Conservation (phyloP, 2,888 invertebrate species). For the Calephelis perditalis region DNA sequence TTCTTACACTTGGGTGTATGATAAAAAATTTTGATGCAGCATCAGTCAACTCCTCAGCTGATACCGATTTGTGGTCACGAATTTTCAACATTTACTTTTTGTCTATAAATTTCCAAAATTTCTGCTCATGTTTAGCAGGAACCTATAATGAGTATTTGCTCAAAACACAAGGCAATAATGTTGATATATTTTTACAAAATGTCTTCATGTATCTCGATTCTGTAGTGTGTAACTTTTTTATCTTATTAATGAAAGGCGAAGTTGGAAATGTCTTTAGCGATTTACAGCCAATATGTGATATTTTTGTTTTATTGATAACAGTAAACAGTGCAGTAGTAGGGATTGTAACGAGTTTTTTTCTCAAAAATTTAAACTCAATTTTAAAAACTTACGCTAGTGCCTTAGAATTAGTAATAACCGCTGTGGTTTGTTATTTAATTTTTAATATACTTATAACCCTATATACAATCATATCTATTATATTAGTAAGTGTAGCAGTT, state of each 20-base stretch:
- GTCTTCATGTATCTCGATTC: constrained; percentile 97
- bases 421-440: constrained; percentile 89
- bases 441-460: constrained; percentile 91
- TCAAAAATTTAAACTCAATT: constrained; percentile 95
- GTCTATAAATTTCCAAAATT: constrained; percentile 86
- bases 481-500: constrained; percentile 89
- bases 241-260: constrained; percentile 83
- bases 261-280: constrained; percentile 78
- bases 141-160: constrained; percentile 97
- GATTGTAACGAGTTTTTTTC: constrained; percentile 95
- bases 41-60: constrained; percentile 51
- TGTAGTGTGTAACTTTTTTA: constrained; percentile 90
- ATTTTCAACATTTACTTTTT: constrained; percentile 79
- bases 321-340: constrained; percentile 94
- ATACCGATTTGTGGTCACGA: constrained; percentile 52
- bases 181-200: constrained; percentile 95
- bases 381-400: constrained; percentile 97
- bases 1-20: constrained; percentile 94
- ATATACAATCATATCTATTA: constrained; percentile 89
- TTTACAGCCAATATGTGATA: constrained; percentile 78
- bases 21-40: constrained; percentile 86
- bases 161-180: constrained; percentile 89
- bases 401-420: constrained; percentile 93
- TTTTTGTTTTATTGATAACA: constrained; percentile 88
- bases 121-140: constrained; percentile 95